Base-by-base conservation (phyloP, 2,113 vertebrate species). In the Gymnorhina tibicen region DNA sequence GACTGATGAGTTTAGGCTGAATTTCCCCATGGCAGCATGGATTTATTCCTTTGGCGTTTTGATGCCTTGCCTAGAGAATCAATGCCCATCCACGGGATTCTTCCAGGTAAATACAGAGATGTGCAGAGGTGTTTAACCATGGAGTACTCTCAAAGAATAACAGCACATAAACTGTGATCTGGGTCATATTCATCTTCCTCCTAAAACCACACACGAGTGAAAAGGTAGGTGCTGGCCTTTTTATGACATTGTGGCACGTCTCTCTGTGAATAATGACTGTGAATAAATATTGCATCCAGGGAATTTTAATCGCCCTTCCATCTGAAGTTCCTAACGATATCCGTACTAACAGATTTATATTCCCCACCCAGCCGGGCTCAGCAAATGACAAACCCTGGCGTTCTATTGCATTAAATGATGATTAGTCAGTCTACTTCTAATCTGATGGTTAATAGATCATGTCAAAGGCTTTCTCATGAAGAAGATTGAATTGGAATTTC, bases 261-360 rank as follows among this genome's bases (percentile, higher is more conserved):
- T 58, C n/a, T 22, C 30, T 41, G n/a, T 95, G 94, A 98, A 92
- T 85, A 91, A 97, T 93, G 91, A 59, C 68, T 68, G 80, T 56
- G 91, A 89, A 94, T 96, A 97, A 97, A 96, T 95, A 96, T 55
- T 62, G 60, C 66, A 87, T 85, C 76, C 69, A 79, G 21, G 30
- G 72, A 91, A 94, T 95, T 91, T 95, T 94, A 97, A 97, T 96
- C 70, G 66, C 87, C n/a, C 53, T 91, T 58, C 60, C 88, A 49
- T 60, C 47, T 96, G 46, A 73, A 66, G 59, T 80, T 95, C 47
- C 47, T 79, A 95, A 84, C 2, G 5, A 87, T 22, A 37, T 8
- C 7, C 5, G 12, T 17, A 32, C 59, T 60, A 91, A 89, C 78
- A 79, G 85, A 85, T 87, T 97, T 52, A 76, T 84, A 80, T 52